Base-by-base conservation (phyloP, 30 jellyfish, hydroid and myxozoan species). In the Aurelia aurita region DNA sequence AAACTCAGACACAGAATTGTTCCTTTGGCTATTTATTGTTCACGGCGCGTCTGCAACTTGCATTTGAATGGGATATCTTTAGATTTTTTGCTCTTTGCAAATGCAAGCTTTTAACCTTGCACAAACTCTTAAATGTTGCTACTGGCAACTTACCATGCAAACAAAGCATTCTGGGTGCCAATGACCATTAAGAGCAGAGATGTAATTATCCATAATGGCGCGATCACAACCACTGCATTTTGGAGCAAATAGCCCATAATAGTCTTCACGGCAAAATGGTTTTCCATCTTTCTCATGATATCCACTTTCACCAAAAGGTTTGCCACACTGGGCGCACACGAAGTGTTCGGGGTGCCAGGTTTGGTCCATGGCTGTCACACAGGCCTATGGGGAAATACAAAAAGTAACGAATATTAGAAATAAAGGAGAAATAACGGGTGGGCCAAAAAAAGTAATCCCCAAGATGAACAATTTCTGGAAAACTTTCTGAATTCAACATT, bases 111-210 rank as follows among this genome's bases (percentile, higher is more conserved):
- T n/a, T n/a, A n/a, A n/a, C n/a, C n/a, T n/a, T n/a, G n/a, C n/a
- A n/a, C n/a, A 0, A 10, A 34, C 46, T 34, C 7, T 34, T 31
- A 31, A 39, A 39, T 9, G 51, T 39, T 39, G 51, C 64, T 25
- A 71, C 79, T 43, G 27, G 57, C 19, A 60, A 47, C 97, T 51
- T 77, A 93, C 98, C 98, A 81, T 93, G 87, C 98, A 93, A 2
- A 84, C 97, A 77, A 93, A 93, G 77, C 98, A 93, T 18, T 82
- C 90, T 53, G 98, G 97, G 84, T 93, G 98, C 98, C 98, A 93
- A 51, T 87, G 97, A 25, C 98, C 98, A 64, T 83, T 88, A 32
- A 93, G 79, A 6, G 98, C 98, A 46, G 97, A 73, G 12, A 93
- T 88, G 74, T 87, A 93, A 74, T 93, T 93, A 54, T 88, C 98